Base-by-base conservation (phyloP, 2,113 vertebrate genomes). In the Poeciliopsis retropinna region DNA sequence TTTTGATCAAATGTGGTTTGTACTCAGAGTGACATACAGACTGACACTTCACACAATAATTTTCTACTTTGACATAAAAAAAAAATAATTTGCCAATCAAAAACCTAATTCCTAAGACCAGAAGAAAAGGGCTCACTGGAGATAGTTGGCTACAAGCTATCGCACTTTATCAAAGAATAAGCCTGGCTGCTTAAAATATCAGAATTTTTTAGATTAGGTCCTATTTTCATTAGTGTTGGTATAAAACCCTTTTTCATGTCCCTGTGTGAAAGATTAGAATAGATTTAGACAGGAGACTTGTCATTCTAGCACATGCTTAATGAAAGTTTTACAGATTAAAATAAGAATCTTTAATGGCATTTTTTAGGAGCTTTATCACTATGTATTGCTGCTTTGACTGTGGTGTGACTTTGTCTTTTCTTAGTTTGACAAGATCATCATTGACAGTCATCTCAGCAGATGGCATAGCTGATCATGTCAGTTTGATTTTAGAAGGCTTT, bases 1-100 rank as follows among this genome's bases (percentile, higher is more conserved):
- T 82, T 86, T 73, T 76, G 39, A 75, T 61, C 72, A 19, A 28
- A 47, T 64, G 79, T 47, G 62, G 34, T 57, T 25, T 57, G 60
- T 25, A 37, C 9, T 69, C 34, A 44, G 17, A 2, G 25, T 57
- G 25, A 3, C 22, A 41, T 47, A 69, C 2, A 62, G 51, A 37
- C 28, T n/a, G 74, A 63, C 29, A 75, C 11, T 47, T 19, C 17
- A 19, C 1, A 61, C 22, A 75, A 57, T 64, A 13, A 17, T 11
- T 25, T 47, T 39, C 32, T 31, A 64, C 76, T n/a, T 31, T 31
- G 3, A 31, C 30, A 31, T 31, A 4, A 31, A 31, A 31, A 31
- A 31, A 31, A 31, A 31, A 4, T 71, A 39, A 61, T 41, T 80
- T 70, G 17, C 14, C 34, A 12, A 67, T 64, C 41, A 57, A 32